phyloP scores from a whole-genome alignment of 1,140 invertebrate species.

The Pseudomyrmex sp. region DNA sequence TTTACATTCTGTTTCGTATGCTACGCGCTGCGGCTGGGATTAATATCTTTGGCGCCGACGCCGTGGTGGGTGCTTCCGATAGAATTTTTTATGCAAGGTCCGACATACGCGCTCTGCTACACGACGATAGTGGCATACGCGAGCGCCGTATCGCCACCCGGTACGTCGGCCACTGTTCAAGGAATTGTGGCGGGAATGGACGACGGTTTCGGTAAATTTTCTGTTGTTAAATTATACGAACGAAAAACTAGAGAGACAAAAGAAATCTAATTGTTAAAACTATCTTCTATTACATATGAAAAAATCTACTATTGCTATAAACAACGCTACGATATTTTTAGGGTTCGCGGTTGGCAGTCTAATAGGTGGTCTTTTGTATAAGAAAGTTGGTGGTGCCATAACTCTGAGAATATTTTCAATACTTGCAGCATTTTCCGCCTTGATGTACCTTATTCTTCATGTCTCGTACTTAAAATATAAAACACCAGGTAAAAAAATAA shows the following conservation, averaged over 20 bases:
- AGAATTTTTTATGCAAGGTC: constrained; percentile 91
- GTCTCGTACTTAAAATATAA: constrained; percentile 79
- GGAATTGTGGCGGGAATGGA: constrained; percentile 93
- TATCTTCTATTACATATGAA: too few species aligned
- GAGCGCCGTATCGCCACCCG: constrained; percentile 89
- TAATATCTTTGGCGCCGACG: constrained; percentile 89
- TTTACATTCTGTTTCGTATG: constrained; percentile 90
- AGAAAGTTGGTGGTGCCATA: constrained; percentile 85
- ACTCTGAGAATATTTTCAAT: constrained; percentile 86
- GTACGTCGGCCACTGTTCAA: constrained; percentile 92
- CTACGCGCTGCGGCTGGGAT: constrained; percentile 88
- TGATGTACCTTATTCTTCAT: constrained; percentile 85
- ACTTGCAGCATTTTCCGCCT: constrained; percentile 84
- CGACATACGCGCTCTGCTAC: constrained; percentile 92
- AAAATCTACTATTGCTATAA: too few species aligned
- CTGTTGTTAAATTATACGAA: not conserved
- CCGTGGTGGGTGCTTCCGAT: constrained; percentile 91
- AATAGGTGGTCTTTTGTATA: constrained; percentile 87
- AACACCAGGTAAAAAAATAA: constrained; percentile 75
- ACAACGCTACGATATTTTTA: constrained; percentile 66
- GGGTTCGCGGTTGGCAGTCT: constrained; percentile 88
- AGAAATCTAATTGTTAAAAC: not conserved
- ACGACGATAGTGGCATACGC: constrained; percentile 92
- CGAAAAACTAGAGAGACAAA: not conserved
- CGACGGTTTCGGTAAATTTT: constrained; percentile 89